Evolutionary conservation across 2,797 vertebrate species (phyloP).

Genomic region (Bradypus variegatus): DNA sequence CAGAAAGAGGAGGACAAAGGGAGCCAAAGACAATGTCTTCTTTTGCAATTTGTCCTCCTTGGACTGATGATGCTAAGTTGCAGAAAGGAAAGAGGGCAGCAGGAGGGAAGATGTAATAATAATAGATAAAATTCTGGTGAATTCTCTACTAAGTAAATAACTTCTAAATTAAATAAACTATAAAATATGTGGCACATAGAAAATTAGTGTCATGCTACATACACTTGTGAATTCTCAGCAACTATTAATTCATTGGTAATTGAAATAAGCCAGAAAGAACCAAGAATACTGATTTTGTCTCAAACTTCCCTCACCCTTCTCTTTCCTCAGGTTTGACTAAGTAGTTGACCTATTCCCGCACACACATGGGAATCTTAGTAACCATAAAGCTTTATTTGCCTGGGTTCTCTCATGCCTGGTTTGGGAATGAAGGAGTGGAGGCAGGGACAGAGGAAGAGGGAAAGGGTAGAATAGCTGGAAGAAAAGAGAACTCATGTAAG

Average conservation of each 20-base stretch:
- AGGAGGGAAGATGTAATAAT: neutral
- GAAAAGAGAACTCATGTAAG: neutral
- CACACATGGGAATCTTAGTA: neutral
- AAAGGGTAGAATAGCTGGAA: neutral
- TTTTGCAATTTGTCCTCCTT: neutral
- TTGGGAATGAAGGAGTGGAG: neutral
- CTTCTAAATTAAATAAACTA: neutral
- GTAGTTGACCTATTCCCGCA: neutral
- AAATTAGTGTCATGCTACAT: neutral
- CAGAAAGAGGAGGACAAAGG: neutral
- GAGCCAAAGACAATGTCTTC: neutral
- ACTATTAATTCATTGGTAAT: neutral
- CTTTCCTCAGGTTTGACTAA: neutral
- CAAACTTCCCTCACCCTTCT: neutral
- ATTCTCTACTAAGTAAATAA: neutral
- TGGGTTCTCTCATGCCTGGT: neutral
- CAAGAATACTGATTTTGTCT: neutral
- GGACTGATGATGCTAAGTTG: neutral
- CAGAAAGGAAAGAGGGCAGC: neutral
- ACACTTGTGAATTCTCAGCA: neutral
- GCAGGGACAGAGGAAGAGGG: neutral
- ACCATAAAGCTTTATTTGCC: neutral
- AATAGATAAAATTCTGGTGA: neutral
- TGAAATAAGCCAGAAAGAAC: conserved; percentile 7
- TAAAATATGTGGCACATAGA: neutral